A percentile compares a stretch with the other conserved stretches of the same genome.
Evolutionary conservation across 2,113 vertebrate genomes (phyloP).

Genomic region (Rutilus rutilus): DNA sequence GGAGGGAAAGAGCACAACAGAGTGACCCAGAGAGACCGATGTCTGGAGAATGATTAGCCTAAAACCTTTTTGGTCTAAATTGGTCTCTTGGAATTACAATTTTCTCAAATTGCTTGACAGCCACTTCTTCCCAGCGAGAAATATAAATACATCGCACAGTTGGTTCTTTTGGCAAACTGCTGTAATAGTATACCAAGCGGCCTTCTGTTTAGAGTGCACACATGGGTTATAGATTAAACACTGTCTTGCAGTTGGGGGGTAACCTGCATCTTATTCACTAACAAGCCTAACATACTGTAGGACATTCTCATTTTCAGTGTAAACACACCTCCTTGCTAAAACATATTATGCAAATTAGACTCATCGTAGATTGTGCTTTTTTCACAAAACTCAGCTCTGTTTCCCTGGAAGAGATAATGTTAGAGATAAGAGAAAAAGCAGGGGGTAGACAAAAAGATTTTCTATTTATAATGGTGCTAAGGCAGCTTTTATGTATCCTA

Average conservation of each 20-base stretch:
- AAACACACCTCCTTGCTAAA: neutral
- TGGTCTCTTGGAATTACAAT: slow-evolving; percentile 60
- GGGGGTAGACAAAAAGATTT: neutral
- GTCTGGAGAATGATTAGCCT: slow-evolving; percentile 64
- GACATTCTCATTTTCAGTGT: neutral
- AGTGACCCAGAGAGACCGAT: slow-evolving; percentile 64
- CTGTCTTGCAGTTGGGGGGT: neutral
- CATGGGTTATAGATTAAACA: neutral
- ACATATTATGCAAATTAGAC: neutral
- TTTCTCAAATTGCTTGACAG: slow-evolving; percentile 63
- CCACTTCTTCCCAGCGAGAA: slow-evolving; percentile 51
- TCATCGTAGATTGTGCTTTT: neutral
- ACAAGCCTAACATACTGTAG: neutral
- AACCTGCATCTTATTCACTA: neutral
- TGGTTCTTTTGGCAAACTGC: slow-evolving; percentile 33
- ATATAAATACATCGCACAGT: slow-evolving; percentile 36
- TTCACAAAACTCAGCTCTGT: neutral
- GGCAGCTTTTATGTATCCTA: too few relatives aligned
- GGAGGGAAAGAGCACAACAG: neutral
- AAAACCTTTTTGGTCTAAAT: slow-evolving; percentile 64
- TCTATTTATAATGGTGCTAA: too few relatives aligned
- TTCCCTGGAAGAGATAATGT: neutral
- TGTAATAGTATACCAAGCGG: slow-evolving; percentile 19
- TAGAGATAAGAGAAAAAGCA: too few relatives aligned
- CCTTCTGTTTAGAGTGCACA: slow-evolving; percentile 28